phyloP scores from a whole-genome alignment of 2,113 vertebrate genomes.

The Callospermophilus lateralis region DNA sequence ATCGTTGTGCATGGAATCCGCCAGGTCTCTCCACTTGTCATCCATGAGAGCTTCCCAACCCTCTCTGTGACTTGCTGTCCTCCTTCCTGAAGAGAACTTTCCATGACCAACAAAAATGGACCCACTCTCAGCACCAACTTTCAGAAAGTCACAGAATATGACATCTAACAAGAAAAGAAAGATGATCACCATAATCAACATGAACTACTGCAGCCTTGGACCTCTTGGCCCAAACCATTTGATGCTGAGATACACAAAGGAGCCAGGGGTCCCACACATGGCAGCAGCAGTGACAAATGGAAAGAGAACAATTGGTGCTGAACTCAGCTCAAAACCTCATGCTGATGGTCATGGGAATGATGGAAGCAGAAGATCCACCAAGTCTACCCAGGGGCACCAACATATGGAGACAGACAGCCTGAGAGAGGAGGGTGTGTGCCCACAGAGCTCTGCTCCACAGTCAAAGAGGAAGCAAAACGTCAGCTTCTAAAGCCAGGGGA shows the following conservation, averaged over 20 bases:
- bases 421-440: neutral
- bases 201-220: neutral
- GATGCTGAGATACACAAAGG: neutral
- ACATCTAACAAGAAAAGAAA: neutral
- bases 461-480: neutral
- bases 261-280: neutral
- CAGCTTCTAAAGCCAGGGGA: neutral
- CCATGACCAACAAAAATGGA: neutral
- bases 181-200: neutral
- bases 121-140: neutral
- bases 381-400: neutral
- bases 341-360: neutral
- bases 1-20: fast-evolving
- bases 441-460: neutral
- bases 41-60: neutral
- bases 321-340: neutral
- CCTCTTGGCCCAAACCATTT: neutral
- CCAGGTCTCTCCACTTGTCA: no score
- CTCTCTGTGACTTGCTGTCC: neutral
- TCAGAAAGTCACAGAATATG: neutral
- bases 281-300: neutral
- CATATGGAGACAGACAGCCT: neutral
- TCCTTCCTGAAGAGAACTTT: neutral
- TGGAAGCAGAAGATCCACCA: neutral
- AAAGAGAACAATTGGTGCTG: neutral